Conservation (phyloP, 2,888 invertebrate genomes). For the Eilema caniola region DNA sequence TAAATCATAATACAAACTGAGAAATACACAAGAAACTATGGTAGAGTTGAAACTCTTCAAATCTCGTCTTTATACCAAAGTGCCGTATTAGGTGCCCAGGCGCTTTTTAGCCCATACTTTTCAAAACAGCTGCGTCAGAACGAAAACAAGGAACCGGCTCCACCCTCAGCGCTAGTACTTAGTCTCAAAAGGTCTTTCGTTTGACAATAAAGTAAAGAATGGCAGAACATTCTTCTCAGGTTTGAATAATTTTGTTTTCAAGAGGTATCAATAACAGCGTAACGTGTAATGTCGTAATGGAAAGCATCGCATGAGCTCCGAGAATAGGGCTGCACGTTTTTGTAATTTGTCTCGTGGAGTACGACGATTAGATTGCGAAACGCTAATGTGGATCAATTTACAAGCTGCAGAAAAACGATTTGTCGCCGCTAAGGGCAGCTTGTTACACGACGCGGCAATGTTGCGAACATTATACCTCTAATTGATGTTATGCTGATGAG, state of each 20-base stretch:
- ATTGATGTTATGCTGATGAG: neutral
- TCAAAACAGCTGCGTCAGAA: neutral
- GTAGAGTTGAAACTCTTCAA: neutral
- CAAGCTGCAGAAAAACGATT: slow-evolving; percentile 31
- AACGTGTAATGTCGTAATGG: slow-evolving; percentile 5
- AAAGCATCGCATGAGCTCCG: slow-evolving; percentile 8
- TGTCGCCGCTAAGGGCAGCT: slow-evolving; percentile 38
- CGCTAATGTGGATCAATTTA: slow-evolving; percentile 42
- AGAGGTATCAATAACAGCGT: neutral
- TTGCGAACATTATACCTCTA: neutral
- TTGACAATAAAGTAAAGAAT: neutral
- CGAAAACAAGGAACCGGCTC: neutral
- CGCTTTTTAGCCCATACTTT: neutral
- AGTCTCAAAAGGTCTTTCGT: neutral
- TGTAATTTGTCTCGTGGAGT: slow-evolving; percentile 41
- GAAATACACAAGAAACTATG: neutral
- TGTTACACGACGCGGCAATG: slow-evolving; percentile 10
- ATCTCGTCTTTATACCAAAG: neutral
- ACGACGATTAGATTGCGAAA: slow-evolving; percentile 42
- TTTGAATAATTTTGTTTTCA: neutral
- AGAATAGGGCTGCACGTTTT: slow-evolving; percentile 38
- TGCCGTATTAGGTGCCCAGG: neutral
- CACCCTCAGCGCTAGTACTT: neutral
- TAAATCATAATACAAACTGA: neutral
- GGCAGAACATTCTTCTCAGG: slow-evolving; percentile 4